These are phyloP conservation scores for Protophormia terraenovae DNA, from an alignment of 2,888 invertebrate species.

Conservation along the genomic window DNA sequence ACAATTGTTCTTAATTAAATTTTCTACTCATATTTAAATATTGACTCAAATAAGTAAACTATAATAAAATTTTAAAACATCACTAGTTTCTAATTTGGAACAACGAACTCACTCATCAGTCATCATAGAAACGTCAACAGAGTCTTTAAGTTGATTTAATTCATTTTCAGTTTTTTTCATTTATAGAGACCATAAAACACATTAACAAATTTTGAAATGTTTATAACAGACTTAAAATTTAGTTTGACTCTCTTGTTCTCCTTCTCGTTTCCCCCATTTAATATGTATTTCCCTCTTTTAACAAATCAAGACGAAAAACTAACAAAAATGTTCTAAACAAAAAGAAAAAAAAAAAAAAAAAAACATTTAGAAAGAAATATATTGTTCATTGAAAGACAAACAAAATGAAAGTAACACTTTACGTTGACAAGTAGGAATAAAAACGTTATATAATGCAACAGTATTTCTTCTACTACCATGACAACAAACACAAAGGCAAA, in stretches of 20 bases:
- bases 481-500: neutral
- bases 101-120: neutral
- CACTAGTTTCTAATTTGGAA: neutral
- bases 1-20: constrained; percentile 1
- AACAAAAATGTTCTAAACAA: no score
- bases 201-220: constrained; percentile 55
- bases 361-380: neutral
- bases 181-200: constrained; percentile 45
- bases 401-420: constrained; percentile 61
- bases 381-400: constrained; percentile 31
- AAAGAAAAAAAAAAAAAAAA: neutral
- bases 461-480: neutral
- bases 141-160: constrained; percentile 28
- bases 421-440: constrained; percentile 45
- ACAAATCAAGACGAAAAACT: constrained; percentile 33
- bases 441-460: constrained; percentile 29
- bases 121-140: neutral
- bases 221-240: constrained; percentile 31
- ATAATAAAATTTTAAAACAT: neutral
- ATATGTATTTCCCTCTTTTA: neutral
- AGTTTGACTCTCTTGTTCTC: neutral
- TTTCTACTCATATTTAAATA: neutral
- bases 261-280: neutral
- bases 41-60: constrained; percentile 29
- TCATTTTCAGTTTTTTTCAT: constrained; percentile 8